Conservation (phyloP, 2,113 vertebrate species). For the Hystrix cristata region DNA sequence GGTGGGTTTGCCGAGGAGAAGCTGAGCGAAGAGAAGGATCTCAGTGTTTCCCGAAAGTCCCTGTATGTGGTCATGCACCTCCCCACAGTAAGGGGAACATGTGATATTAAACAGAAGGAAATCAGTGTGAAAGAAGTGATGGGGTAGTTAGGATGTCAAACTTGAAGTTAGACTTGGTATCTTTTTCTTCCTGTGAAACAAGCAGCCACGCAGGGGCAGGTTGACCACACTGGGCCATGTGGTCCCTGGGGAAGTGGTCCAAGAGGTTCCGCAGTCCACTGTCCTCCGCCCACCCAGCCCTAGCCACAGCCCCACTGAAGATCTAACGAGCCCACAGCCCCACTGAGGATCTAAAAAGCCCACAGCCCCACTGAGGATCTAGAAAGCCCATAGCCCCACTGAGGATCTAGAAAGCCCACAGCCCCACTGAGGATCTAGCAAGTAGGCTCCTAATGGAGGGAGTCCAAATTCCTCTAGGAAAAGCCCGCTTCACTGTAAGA, state of each 20-base stretch:
- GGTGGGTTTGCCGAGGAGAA: no score
- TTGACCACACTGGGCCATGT: background rate
- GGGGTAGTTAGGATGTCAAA: background rate
- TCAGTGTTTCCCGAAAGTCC: fast-evolving
- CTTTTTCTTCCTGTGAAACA: background rate
- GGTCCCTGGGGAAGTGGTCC: no score
- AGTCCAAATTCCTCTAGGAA: fast-evolving
- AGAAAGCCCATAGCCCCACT: no score
- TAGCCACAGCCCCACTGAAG: no score
- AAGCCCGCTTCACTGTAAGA: background rate
- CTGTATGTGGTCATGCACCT: fast-evolving
- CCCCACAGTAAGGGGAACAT: fast-evolving
- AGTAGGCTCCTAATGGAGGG: background rate
- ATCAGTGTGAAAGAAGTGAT: fast-evolving
- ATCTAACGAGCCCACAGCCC: no score
- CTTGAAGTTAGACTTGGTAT: fast-evolving
- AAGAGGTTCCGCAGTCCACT: background rate
- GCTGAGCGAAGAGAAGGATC: background rate
- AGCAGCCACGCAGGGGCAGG: background rate
- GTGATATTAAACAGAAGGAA: fast-evolving
- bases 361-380: background rate
- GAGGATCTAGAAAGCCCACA: no score
- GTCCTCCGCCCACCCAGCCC: background rate
- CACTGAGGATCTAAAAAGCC: no score
- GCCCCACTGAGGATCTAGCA: background rate